phyloP scores from a whole-genome alignment of 2,797 vertebrate genomes.

The Graptemys geographica region DNA sequence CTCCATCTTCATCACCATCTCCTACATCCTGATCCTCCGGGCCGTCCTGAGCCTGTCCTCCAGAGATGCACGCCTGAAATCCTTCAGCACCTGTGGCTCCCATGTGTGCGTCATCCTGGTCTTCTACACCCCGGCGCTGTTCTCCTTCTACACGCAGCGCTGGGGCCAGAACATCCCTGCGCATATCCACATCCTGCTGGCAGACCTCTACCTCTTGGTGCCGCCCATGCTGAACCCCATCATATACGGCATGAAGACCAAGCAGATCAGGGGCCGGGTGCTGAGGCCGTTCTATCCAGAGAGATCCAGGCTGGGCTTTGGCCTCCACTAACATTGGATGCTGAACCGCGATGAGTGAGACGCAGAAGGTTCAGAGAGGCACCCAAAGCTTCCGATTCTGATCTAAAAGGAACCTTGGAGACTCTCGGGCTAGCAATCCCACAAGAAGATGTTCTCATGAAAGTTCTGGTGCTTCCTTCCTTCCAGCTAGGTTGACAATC shows the following conservation, averaged over 20 bases:
- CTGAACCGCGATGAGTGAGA: no score
- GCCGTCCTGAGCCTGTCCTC: constrained; percentile 15
- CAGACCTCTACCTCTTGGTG: constrained; percentile 66
- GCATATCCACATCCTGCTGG: constrained; percentile 64
- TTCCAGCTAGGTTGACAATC: no score
- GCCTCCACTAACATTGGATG: no score
- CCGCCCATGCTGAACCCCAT: constrained; percentile 5
- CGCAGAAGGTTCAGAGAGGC: no score
- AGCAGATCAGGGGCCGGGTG: constrained; percentile 21
- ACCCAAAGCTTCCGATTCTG: no score
- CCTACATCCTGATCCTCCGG: constrained; percentile 55
- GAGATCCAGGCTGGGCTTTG: neutral
- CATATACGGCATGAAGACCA: constrained; percentile 15
- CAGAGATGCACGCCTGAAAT: constrained; percentile 60
- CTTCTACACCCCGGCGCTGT: constrained; percentile 71
- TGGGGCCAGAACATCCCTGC: constrained; percentile 46
- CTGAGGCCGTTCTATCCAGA: no score
- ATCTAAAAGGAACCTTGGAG: no score
- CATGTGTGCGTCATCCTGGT: constrained; percentile 72
- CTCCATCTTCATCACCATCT: constrained; percentile 67
- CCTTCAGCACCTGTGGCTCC: constrained; percentile 71
- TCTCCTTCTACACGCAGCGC: constrained; percentile 71
- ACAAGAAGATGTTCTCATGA: no score
- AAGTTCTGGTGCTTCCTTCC: no score
- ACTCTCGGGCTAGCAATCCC: no score